Base-by-base conservation (phyloP, 2,888 invertebrate genomes). In the Lydus trimaculatus region DNA sequence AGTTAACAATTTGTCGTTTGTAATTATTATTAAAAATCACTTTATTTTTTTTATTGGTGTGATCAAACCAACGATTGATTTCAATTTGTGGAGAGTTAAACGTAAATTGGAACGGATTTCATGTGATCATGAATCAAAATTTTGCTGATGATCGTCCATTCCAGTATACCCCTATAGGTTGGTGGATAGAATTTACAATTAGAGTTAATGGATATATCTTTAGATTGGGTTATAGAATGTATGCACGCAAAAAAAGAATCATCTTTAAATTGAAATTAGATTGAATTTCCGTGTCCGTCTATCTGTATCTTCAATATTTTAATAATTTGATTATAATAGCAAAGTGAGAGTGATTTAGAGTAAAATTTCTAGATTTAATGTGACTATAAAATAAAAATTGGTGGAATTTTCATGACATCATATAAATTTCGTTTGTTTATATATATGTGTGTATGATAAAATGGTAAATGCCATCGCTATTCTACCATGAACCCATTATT, bases 341-440 rank as follows among this genome's bases (percentile, higher is more conserved):
- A 0, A 69, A 69, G 69, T 62, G 62, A 65, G 31, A 65, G 69
- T 69, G 65, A 68, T 65, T 58, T 61, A 39, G n/a, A n/a, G 64
- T 62, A 28, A 43, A 61, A n/a, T n/a, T 39, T 65, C 64, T 62
- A 58, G 25, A 58, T 68, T 65, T 69, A 69, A n/a, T 62, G 63
- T 39, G 59, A 15, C 65, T 60, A 58, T 69, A 62, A 68, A 52
- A 52, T 20, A 52, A 52, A 68, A 65, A 33, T 33, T 33, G 7
- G 20, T 31, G n/a, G n/a, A 33, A 66, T 43, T 59, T 66, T 58
- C 63, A 63, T 59, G 48, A 31, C 59, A 20, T 17, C 1, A 33
- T 39, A 59, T 52, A 66, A 66, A 66, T 39, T 31, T 23, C 3
- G 4, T 43, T 2, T 33, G 33, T 33, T 33, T 33, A 11, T 33